phyloP scores from a whole-genome alignment of 2,888 invertebrate species.

The Tenthredo scrophulariae region DNA sequence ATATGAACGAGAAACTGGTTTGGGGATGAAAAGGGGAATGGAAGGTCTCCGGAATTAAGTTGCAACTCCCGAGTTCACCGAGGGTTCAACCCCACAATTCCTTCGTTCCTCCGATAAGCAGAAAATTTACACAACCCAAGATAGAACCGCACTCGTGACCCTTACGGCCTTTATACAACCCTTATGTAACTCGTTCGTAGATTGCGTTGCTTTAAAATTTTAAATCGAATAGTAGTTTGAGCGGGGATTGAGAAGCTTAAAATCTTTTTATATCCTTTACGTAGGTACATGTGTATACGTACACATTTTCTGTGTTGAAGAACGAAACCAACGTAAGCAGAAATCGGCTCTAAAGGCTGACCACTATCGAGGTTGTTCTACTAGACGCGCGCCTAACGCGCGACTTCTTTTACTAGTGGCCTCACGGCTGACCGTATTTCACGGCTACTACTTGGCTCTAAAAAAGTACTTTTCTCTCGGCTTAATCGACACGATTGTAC shows the following conservation, averaged over 20 bases:
- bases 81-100: constrained; percentile 42
- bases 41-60: constrained; percentile 39
- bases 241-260: background rate
- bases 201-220: background rate
- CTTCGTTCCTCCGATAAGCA: constrained; percentile 50
- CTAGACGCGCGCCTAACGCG: background rate
- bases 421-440: constrained; percentile 35
- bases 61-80: constrained; percentile 38
- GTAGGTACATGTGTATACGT: background rate
- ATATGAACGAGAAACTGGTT: constrained; percentile 16
- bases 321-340: constrained; percentile 9
- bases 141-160: constrained; percentile 44
- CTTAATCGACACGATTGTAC: background rate
- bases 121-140: constrained; percentile 53
- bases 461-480: constrained; percentile 4
- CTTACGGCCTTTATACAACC: constrained; percentile 4
- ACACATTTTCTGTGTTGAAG: background rate
- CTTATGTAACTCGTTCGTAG: constrained; percentile 2
- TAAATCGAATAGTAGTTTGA: background rate
- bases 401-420: constrained; percentile 17
- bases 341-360: background rate
- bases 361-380: background rate
- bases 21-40: background rate
- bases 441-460: background rate
- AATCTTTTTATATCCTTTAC: background rate